phyloP scores from a whole-genome alignment of 2,113 vertebrate species.

The Nymphicus hollandicus region DNA sequence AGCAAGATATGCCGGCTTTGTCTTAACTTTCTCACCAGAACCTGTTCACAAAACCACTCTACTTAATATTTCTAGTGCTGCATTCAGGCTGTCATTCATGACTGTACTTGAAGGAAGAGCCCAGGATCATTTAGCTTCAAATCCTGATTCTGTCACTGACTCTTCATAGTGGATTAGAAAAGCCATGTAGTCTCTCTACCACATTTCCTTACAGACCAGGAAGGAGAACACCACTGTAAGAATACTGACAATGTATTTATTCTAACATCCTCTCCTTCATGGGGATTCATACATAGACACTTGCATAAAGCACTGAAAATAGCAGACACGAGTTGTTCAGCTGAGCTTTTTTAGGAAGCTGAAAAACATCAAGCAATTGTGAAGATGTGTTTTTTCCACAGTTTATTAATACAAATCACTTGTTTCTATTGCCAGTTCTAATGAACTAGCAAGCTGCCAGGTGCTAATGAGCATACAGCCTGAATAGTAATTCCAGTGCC shows the following conservation, averaged over 20 bases:
- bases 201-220: not conserved
- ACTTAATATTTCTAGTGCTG: not conserved
- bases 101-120: not conserved
- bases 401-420: constrained; percentile 28
- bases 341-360: not conserved
- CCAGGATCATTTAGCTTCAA: not conserved
- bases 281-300: not conserved
- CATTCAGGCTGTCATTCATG: not conserved
- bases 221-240: not conserved
- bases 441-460: constrained; percentile 17
- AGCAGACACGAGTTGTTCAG: not conserved
- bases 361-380: not conserved
- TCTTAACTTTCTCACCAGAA: not conserved
- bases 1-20: not conserved
- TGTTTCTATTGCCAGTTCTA: constrained; percentile 19
- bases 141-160: not conserved
- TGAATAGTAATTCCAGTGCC: constrained; percentile 12
- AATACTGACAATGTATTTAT: not conserved
- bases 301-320: not conserved
- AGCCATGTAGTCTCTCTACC: not conserved
- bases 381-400: not conserved
- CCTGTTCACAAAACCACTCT: not conserved
- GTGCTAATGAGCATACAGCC: not conserved
- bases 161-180: not conserved
- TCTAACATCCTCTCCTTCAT: not conserved